Evolutionary conservation across 2,888 invertebrate species (phyloP).

Genomic region (Lasius fuliginosus): DNA sequence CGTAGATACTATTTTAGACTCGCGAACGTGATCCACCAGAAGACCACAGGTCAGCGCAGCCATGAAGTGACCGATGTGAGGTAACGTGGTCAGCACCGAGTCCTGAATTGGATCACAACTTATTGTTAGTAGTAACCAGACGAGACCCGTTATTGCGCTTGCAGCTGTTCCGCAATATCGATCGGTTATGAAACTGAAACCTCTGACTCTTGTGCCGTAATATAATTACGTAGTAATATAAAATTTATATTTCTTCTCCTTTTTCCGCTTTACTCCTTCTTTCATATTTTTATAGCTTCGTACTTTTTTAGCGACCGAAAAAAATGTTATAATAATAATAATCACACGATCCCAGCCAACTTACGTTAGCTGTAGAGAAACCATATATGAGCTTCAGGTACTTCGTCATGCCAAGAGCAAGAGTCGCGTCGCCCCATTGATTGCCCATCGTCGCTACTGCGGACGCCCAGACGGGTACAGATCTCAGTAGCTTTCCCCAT

Average conservation of each 20-base stretch:
- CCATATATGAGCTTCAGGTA: conserved; percentile 88
- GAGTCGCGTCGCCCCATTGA: conserved; percentile 89
- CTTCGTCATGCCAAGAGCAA: conserved; percentile 88
- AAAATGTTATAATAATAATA: background rate
- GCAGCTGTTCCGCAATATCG: conserved; percentile 23
- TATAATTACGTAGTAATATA: background rate
- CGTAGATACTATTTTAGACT: conserved; percentile 87
- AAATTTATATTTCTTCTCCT: background rate
- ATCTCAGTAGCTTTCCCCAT: conserved; percentile 87
- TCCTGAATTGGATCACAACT: conserved; percentile 83
- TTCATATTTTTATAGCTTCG: background rate
- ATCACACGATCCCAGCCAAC: conserved; percentile 49
- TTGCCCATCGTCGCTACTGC: conserved; percentile 88
- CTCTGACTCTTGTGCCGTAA: background rate
- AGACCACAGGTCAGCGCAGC: conserved; percentile 88
- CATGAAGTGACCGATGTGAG: conserved; percentile 88
- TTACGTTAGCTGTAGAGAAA: conserved; percentile 88
- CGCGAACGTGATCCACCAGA: conserved; percentile 88
- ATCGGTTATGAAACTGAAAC: background rate
- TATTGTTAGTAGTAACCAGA: conserved; percentile 29
- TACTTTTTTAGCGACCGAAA: background rate
- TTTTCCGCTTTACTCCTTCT: background rate
- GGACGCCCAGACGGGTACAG: conserved; percentile 89
- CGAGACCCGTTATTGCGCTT: background rate
- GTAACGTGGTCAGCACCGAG: conserved; percentile 87